These are phyloP conservation scores for Leptopilina drosophilae DNA, from an alignment of 2,888 invertebrate species.

Conservation along the genomic window DNA sequence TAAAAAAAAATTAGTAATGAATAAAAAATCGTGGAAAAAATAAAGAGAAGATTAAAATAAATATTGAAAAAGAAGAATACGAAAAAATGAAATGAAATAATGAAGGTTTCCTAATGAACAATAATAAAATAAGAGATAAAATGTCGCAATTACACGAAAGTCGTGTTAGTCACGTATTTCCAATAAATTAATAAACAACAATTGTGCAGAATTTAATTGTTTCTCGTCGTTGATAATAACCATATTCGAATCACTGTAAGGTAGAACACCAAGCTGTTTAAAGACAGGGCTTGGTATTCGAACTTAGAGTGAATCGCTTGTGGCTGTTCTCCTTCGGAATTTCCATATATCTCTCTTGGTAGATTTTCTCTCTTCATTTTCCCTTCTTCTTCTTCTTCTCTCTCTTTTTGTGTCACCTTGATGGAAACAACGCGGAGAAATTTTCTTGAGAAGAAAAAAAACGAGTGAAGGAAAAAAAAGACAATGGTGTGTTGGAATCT, in stretches of 20 bases:
- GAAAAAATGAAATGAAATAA: neutral
- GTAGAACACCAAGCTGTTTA: slow-evolving; percentile 95
- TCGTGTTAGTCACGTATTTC: slow-evolving; percentile 64
- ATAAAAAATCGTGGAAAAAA: neutral
- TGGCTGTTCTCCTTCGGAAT: slow-evolving; percentile 58
- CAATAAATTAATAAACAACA: slow-evolving; percentile 54
- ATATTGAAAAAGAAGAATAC: neutral
- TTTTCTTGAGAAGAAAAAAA: slow-evolving; percentile 45
- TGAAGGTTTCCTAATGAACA: neutral
- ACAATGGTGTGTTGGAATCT: too few species aligned
- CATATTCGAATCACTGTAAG: slow-evolving; percentile 93
- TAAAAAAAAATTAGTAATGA: too few species aligned
- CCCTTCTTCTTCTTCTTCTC: slow-evolving; percentile 20
- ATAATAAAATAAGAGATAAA: neutral
- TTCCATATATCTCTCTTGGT: neutral
- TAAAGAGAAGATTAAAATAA: neutral
- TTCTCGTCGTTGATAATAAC: slow-evolving; percentile 48
- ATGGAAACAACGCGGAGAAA: slow-evolving; percentile 1
- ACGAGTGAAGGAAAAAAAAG: neutral
- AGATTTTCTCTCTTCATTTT: neutral
- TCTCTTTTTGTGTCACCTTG: slow-evolving; percentile 21
- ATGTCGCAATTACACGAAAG: neutral
- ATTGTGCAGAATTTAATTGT: neutral
- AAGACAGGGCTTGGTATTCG: slow-evolving; percentile 91
- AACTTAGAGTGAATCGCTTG: slow-evolving; percentile 91